Evolutionary conservation across 2,888 invertebrate species (phyloP).

Genomic region (Drosophila mercatorum): DNA sequence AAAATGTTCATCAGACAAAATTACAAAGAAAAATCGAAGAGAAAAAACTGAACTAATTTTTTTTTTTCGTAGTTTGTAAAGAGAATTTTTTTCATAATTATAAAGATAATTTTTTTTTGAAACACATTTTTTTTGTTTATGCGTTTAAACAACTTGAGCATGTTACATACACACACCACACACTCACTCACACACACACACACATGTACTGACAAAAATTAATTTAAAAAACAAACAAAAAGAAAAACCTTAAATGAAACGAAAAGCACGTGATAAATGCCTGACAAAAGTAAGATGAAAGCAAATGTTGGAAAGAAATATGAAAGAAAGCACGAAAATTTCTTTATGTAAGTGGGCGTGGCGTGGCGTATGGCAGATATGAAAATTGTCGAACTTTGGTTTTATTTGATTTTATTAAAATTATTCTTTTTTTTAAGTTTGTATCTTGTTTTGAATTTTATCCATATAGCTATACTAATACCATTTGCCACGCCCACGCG

Average conservation of each 20-base stretch:
- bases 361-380: conserved; percentile 12
- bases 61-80: conserved; percentile 55
- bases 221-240: conserved; percentile 15
- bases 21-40: conserved; percentile 32
- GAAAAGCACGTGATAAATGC: conserved; percentile 50
- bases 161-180: conserved; percentile 54
- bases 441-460: conserved; percentile 12
- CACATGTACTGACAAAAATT: conserved; percentile 25
- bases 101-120: conserved; percentile 58
- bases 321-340: conserved; percentile 36
- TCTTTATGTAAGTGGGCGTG: conserved; percentile 19
- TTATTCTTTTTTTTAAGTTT: conserved; percentile 10
- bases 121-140: conserved; percentile 52
- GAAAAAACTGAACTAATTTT: conserved; percentile 26
- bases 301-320: conserved; percentile 15
- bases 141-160: conserved; percentile 68
- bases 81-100: conserved; percentile 57
- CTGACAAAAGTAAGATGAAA: conserved; percentile 21
- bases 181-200: conserved; percentile 17
- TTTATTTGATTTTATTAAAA: conserved; percentile 6
- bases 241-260: conserved; percentile 23
- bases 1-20: conserved; percentile 48
- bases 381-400: neutral
- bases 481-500: conserved; percentile 28
- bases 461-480: neutral